Evolutionary conservation across 2,113 vertebrate genomes (phyloP).

Genomic region (Chamaetylas fuelleborni): DNA sequence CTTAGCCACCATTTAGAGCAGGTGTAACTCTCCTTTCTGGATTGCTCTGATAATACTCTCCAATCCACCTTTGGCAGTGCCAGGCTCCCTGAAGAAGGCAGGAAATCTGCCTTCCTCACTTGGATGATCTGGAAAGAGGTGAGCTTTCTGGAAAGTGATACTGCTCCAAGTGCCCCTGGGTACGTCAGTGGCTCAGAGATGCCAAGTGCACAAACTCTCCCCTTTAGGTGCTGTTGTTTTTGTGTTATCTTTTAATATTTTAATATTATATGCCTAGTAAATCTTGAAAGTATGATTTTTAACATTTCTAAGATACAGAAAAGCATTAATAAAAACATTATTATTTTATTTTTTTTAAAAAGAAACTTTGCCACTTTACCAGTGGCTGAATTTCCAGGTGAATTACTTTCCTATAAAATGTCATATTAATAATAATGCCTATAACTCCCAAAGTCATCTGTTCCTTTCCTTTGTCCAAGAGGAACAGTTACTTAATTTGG

Average conservation of each 20-base stretch:
- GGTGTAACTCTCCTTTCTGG: background rate
- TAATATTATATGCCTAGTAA: background rate
- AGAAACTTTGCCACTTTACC: background rate
- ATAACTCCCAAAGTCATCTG: background rate
- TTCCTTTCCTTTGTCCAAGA: background rate
- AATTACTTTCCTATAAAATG: background rate
- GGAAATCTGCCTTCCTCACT: background rate
- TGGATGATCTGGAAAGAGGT: background rate
- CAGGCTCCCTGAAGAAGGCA: background rate
- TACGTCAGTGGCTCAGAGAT: background rate
- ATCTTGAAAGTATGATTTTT: background rate
- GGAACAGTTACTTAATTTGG: background rate
- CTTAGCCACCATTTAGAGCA: background rate
- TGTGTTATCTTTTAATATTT: background rate
- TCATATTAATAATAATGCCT: background rate
- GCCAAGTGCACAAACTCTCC: background rate
- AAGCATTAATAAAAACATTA: background rate
- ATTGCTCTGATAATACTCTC: background rate
- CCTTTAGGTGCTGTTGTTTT: background rate
- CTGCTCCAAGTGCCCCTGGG: background rate
- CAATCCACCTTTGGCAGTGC: background rate
- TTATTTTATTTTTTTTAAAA: background rate
- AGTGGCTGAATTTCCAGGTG: background rate
- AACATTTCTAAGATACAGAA: background rate
- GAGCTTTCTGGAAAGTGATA: background rate